phyloP scores from a whole-genome alignment of 2,113 vertebrate species.

The Pygoscelis antarcticus region DNA sequence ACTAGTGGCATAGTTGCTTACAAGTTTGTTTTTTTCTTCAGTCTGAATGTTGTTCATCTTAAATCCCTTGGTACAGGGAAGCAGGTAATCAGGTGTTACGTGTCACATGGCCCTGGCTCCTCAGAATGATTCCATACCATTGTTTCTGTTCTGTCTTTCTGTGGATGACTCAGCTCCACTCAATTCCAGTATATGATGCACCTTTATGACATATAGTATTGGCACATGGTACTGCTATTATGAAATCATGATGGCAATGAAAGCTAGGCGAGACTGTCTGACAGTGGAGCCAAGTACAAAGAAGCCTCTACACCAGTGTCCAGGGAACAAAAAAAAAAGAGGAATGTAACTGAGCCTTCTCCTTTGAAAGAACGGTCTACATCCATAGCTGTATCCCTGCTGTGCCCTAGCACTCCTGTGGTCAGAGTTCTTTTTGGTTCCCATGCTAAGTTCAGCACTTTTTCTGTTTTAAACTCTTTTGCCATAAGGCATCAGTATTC shows the following conservation, averaged over 20 bases:
- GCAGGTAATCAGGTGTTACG: neutral
- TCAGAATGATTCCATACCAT: neutral
- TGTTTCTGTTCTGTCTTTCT: neutral
- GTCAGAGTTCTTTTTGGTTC: neutral
- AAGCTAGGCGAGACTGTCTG: neutral
- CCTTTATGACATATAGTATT: neutral
- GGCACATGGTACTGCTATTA: neutral
- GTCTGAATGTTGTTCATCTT: slow-evolving; percentile 55
- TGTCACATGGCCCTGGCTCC: neutral
- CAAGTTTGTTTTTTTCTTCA: slow-evolving; percentile 27
- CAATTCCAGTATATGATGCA: neutral
- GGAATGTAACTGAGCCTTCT: neutral
- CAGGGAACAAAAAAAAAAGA: neutral
- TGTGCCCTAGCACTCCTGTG: neutral
- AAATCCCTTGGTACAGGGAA: neutral
- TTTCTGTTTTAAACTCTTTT: neutral
- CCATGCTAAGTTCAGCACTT: neutral
- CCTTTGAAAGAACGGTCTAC: neutral
- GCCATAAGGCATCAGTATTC: neutral
- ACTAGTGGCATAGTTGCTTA: slow-evolving; percentile 56
- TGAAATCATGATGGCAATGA: neutral
- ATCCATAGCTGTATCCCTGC: neutral
- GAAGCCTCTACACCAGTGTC: neutral
- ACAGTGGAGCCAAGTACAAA: neutral
- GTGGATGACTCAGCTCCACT: neutral